Conservation (phyloP, 2,888 invertebrate genomes). For the Tenodera sinensis region DNA sequence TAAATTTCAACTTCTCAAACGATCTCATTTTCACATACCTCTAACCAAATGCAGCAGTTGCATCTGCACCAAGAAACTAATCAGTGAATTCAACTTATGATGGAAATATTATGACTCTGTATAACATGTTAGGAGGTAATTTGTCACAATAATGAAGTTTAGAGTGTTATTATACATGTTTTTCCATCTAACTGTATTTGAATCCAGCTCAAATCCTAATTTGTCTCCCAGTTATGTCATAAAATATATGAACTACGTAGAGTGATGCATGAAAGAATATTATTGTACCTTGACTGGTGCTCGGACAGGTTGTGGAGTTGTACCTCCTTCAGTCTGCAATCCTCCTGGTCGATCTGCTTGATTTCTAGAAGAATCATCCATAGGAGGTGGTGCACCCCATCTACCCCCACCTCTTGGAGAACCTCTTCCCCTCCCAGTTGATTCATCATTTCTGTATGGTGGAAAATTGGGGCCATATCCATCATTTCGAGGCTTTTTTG, state of each 20-base stretch:
- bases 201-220: too few relatives aligned
- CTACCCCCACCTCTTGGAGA: conserved; percentile 9
- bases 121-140: too few relatives aligned
- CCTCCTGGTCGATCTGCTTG: neutral
- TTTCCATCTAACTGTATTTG: too few relatives aligned
- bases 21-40: too few relatives aligned
- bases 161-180: too few relatives aligned
- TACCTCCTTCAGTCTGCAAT: neutral
- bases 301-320: conserved; percentile 7
- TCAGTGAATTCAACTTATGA: too few relatives aligned
- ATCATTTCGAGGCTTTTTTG: neutral
- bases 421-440: conserved; percentile 15
- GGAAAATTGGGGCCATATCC: neutral
- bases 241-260: neutral
- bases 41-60: too few relatives aligned
- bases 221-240: too few relatives aligned
- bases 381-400: neutral
- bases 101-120: too few relatives aligned
- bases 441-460: neutral
- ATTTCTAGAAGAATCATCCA: neutral
- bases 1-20: too few relatives aligned
- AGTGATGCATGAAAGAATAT: neutral
- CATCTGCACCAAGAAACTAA: too few relatives aligned
- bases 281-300: neutral
- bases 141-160: too few relatives aligned